A percentile compares a stretch with the other conserved stretches of the same genome.
Evolutionary conservation across 2,888 invertebrate genomes (phyloP).

Genomic region (Pyrocoelia pectoralis): DNA sequence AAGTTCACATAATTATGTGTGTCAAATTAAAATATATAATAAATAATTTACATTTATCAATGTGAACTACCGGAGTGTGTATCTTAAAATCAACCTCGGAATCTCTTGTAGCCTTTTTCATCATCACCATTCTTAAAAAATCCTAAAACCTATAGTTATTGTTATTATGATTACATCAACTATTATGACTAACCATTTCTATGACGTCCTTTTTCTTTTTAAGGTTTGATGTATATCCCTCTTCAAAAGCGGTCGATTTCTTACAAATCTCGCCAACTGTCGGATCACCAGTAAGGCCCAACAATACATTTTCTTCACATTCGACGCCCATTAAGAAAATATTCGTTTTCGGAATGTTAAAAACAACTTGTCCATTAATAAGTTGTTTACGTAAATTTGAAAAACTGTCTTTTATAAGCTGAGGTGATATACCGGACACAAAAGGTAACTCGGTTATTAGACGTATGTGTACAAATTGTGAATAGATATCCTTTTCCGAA

Average conservation of each 20-base stretch:
- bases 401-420: constrained; percentile 69
- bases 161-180: constrained; percentile 11
- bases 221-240: constrained; percentile 47
- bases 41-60: constrained; percentile 52
- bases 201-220: constrained; percentile 43
- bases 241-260: constrained; percentile 44
- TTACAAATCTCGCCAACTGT: constrained; percentile 62
- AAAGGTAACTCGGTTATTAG: constrained; percentile 72
- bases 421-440: constrained; percentile 67
- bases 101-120: constrained; percentile 70
- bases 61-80: constrained; percentile 67
- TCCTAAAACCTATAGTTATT: constrained; percentile 59
- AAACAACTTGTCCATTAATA: constrained; percentile 76
- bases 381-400: constrained; percentile 73
- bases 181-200: constrained; percentile 12
- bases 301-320: constrained; percentile 63
- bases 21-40: no score
- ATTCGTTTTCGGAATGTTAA: constrained; percentile 71
- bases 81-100: constrained; percentile 56
- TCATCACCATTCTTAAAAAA: constrained; percentile 67
- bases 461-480: constrained; percentile 75
- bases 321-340: constrained; percentile 72
- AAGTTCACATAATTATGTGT: no score
- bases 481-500: constrained; percentile 69
- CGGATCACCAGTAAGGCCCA: constrained; percentile 63